phyloP scores from a whole-genome alignment of 2,888 invertebrate genomes.

The Dioctria rufipes region DNA sequence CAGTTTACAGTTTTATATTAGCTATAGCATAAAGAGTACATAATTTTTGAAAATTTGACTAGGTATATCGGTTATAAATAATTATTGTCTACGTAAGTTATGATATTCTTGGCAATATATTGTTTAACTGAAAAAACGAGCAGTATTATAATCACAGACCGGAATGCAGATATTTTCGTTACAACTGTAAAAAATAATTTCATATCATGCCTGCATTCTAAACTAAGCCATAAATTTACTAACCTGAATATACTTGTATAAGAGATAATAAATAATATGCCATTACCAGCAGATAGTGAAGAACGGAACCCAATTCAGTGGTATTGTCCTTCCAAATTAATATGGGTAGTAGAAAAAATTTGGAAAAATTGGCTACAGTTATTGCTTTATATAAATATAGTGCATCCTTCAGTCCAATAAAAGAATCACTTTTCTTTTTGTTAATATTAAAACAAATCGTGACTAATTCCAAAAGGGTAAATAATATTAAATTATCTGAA shows the following conservation, averaged over 20 bases:
- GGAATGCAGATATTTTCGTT: neutral
- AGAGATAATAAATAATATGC: conserved; percentile 78
- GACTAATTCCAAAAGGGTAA: conserved; percentile 54
- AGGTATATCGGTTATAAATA: neutral
- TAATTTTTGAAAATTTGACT: too few species aligned
- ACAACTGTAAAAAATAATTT: conserved; percentile 7
- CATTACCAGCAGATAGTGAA: conserved; percentile 76
- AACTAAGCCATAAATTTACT: conserved; percentile 22
- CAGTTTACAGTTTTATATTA: too few species aligned
- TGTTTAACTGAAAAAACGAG: conserved; percentile 12
- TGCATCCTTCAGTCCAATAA: neutral
- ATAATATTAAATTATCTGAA: conserved; percentile 57
- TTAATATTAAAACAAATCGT: neutral
- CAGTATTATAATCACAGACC: conserved; percentile 4
- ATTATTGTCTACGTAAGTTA: conserved; percentile 16
- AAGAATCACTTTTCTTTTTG: neutral
- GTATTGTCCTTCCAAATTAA: conserved; percentile 75
- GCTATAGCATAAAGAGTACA: too few species aligned
- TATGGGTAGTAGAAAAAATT: conserved; percentile 76
- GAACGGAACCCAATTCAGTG: conserved; percentile 67
- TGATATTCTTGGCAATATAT: conserved; percentile 12
- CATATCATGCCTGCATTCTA: too few species aligned
- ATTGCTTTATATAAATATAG: conserved; percentile 74
- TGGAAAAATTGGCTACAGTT: conserved; percentile 75
- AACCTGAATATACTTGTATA: conserved; percentile 78